Base-by-base conservation (phyloP, 2,888 invertebrate species). In the Pachliopta kotzebuea region DNA sequence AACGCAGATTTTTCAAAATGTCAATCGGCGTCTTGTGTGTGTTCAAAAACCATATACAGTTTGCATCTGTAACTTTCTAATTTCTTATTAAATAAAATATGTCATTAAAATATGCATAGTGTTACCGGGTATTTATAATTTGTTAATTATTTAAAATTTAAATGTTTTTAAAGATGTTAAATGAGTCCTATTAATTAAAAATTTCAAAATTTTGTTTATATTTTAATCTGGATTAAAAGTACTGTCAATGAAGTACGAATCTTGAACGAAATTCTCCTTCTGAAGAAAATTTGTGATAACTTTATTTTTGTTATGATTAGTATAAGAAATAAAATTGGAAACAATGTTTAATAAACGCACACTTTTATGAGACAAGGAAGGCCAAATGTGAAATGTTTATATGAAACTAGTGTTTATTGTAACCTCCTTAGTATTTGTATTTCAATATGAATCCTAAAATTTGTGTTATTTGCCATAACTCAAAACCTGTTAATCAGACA, bases 391-490 rank as follows among this genome's bases (percentile, higher is more conserved):
- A 62, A 61, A 56, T 50, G 14, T 18, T 37, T 54, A 55, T 31
- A n/a, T 60, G 56, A 60, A 53, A 49, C 29, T 49, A 11, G 52
- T 29, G 55, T 49, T 31, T 57, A 23, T 54, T 20, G 54, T 71
- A 71, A 68, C 70, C 68, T 69, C 63, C 64, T 63, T 52, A 66
- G 29, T 45, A 37, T 56, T 62, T 75, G 72, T 74, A 73, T 73
- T 74, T 61, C 59, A 69, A 78, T 73, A 90, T 91, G 90, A 84
- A 84, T 83, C 74, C 84, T 53, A 81, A 90, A 82, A 78, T 89
- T 77, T 94, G 94, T 80, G 93, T 94, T 50, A 94, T 93, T 78
- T 95, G 95, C 76, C 86, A 85, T 55, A 92, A 92, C 77, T 87
- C 91, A 65, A 92, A 92, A 72, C 74, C 85, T 63, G 88, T 93